phyloP scores from a whole-genome alignment of 2,888 invertebrate species.

The Myopa testacea region DNA sequence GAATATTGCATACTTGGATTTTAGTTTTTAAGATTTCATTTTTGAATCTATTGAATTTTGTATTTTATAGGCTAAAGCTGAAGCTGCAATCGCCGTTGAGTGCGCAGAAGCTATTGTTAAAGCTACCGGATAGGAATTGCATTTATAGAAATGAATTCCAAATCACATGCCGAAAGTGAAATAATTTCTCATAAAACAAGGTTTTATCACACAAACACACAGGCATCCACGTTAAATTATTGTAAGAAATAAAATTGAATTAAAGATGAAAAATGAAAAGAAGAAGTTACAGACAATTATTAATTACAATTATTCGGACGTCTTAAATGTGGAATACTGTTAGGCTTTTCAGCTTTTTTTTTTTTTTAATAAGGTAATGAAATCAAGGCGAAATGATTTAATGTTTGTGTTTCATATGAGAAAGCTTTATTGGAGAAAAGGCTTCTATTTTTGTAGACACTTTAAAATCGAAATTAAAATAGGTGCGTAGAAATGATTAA shows the following conservation, averaged over 20 bases:
- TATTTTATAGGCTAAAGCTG: slow-evolving; percentile 78
- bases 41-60: background rate
- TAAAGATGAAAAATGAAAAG: background rate
- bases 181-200: slow-evolving; percentile 33
- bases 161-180: slow-evolving; percentile 32
- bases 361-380: no score
- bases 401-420: no score
- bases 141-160: slow-evolving; percentile 38
- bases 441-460: no score
- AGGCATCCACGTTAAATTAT: background rate
- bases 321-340: no score
- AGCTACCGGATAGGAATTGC: slow-evolving; percentile 75
- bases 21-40: slow-evolving; percentile 25
- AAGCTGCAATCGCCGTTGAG: slow-evolving; percentile 93
- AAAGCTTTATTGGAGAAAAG: no score
- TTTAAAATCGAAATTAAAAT: no score
- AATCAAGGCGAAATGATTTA: no score
- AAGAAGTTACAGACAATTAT: no score
- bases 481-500: no score
- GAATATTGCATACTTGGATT: background rate
- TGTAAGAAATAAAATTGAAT: slow-evolving; percentile 19
- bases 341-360: no score
- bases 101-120: slow-evolving; percentile 94
- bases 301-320: no score
- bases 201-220: slow-evolving; percentile 14